These are phyloP conservation scores for Actinopyga echinites DNA, from an alignment of 53 echinoderm and acorn worm species.

Conservation along the genomic window DNA sequence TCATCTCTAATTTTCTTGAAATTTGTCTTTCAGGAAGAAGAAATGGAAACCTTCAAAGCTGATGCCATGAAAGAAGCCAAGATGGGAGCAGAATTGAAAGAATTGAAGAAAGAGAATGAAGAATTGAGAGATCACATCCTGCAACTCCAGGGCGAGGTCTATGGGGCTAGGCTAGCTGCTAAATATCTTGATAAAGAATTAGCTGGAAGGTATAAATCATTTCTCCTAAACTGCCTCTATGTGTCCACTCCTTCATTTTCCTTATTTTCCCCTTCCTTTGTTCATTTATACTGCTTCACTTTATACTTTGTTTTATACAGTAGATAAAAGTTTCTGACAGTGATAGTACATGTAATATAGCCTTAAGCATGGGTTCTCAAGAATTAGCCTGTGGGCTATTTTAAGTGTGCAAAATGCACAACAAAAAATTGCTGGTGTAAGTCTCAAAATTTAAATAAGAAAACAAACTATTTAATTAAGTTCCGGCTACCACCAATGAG, in stretches of 20 bases:
- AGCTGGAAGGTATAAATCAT: conserved; percentile 76
- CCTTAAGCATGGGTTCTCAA: too few species aligned
- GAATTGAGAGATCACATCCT: conserved; percentile 83
- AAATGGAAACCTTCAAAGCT: conserved; percentile 83
- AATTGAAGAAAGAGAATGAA: conserved; percentile 74
- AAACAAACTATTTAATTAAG: too few species aligned
- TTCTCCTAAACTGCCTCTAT: not conserved
- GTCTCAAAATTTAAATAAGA: too few species aligned
- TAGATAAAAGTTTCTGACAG: too few species aligned
- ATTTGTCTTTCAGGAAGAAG: conserved; percentile 67
- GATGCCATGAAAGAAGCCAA: conserved; percentile 84
- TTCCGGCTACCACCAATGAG: too few species aligned
- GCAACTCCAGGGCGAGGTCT: conserved; percentile 95
- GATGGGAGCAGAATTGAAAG: conserved; percentile 85
- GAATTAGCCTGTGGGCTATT: too few species aligned
- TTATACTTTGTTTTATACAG: too few species aligned
- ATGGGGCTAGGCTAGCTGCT: conserved; percentile 92
- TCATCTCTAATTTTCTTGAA: not conserved
- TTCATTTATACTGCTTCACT: too few species aligned
- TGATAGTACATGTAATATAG: too few species aligned
- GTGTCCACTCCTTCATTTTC: not conserved
- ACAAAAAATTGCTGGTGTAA: too few species aligned
- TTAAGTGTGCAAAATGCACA: too few species aligned
- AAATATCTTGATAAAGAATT: conserved; percentile 96
- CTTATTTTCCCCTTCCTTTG: not conserved